A percentile compares a stretch with the other conserved stretches of the same genome.
These are phyloP conservation scores for Eupeodes corollae DNA, from an alignment of 1,140 invertebrate genomes.

Conservation along the genomic window DNA sequence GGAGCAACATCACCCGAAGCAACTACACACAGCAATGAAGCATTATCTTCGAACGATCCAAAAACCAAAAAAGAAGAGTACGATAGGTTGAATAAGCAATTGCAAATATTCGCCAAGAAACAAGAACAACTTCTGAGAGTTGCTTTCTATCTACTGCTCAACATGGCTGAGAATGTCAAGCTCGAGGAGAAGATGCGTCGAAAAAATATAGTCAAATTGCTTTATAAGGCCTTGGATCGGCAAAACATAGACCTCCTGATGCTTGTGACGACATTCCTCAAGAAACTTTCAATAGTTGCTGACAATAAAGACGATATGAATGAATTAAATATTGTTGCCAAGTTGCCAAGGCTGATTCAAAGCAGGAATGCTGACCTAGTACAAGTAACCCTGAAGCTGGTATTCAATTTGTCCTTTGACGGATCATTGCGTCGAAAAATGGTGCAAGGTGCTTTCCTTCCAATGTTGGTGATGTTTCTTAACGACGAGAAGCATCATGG, in stretches of 20 bases:
- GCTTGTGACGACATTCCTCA: slow-evolving; percentile 86
- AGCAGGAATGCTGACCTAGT: slow-evolving; percentile 68
- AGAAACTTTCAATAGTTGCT: slow-evolving; percentile 86
- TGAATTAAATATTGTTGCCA: slow-evolving; percentile 59
- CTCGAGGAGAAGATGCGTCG: slow-evolving; percentile 96
- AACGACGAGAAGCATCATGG: slow-evolving; percentile 76
- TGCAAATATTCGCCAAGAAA: slow-evolving; percentile 70
- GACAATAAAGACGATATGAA: slow-evolving; percentile 92
- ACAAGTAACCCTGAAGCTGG: slow-evolving; percentile 73
- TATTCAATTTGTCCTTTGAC: slow-evolving; percentile 98
- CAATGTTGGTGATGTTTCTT: slow-evolving; percentile 79
- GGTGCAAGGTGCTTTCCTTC: slow-evolving; percentile 77
- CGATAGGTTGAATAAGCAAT: slow-evolving; percentile 68
- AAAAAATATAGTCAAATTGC: slow-evolving; percentile 78
- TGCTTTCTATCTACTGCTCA: slow-evolving; percentile 82
- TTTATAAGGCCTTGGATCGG: slow-evolving; percentile 81
- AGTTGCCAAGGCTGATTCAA: slow-evolving; percentile 59
- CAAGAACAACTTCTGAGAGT: slow-evolving; percentile 85
- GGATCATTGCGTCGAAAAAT: slow-evolving; percentile 74
- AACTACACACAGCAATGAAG: slow-evolving; percentile 39
- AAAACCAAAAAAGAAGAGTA: slow-evolving; percentile 64
- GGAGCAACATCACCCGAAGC: slow-evolving; percentile 16
- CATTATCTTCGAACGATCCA: slow-evolving; percentile 40
- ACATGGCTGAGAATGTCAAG: slow-evolving; percentile 88
- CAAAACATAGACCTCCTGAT: slow-evolving; percentile 79